phyloP scores from a whole-genome alignment of 2,797 vertebrate genomes.

The Lophotriccus pileatus region DNA sequence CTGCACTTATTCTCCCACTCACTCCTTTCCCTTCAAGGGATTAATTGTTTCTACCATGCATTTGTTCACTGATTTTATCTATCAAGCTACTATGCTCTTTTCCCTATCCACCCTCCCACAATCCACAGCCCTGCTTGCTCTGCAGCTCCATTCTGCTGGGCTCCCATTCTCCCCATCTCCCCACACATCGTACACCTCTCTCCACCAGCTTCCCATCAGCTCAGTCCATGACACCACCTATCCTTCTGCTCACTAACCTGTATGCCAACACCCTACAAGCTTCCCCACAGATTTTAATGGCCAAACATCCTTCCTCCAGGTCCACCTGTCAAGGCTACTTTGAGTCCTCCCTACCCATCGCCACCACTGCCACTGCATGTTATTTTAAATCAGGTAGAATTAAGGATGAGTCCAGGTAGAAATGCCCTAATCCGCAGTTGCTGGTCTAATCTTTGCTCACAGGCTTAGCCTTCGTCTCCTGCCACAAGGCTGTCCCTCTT shows the following conservation, averaged over 20 bases:
- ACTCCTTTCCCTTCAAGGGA: constrained; percentile 27
- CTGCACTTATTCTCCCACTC: background rate
- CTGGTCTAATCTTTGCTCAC: constrained; percentile 12
- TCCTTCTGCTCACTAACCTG: background rate
- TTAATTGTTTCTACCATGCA: background rate
- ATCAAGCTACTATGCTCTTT: background rate
- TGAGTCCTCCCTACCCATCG: background rate
- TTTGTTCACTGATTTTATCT: constrained; percentile 33
- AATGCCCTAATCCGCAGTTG: constrained; percentile 5
- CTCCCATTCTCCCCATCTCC: background rate
- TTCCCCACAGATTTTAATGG: background rate
- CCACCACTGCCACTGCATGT: background rate
- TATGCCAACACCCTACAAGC: background rate
- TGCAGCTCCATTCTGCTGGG: background rate
- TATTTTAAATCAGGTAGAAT: constrained; percentile 35
- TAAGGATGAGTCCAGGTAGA: constrained; percentile 42
- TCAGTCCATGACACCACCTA: background rate
- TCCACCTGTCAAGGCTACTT: background rate
- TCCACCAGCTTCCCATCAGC: background rate
- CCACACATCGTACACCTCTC: background rate
- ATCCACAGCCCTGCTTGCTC: background rate
- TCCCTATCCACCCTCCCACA: background rate
- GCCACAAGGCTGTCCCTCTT: background rate
- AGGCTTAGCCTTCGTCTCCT: background rate
- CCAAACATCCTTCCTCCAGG: background rate